Percentiles rank a stretch among this genome's conserved stretches.
Conservation (phyloP, 2,888 invertebrate genomes). For the Plebejus anna region DNA sequence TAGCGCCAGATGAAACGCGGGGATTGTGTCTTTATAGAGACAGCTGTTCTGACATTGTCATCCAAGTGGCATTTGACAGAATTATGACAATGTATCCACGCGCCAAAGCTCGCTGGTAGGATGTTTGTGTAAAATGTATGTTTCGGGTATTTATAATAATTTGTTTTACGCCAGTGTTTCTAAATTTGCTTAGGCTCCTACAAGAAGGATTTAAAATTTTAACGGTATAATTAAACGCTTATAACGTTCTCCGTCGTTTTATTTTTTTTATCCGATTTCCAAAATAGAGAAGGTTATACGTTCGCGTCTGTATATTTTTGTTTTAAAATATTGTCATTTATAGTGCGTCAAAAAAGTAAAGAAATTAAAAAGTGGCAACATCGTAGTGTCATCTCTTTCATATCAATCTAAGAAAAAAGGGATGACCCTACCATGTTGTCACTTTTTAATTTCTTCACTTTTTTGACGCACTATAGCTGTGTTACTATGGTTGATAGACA, state of each 20-base stretch:
- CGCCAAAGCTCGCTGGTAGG: background rate
- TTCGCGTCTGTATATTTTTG: too few species aligned
- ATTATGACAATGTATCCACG: background rate
- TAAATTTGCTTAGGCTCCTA: background rate
- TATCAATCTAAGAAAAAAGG: too few species aligned
- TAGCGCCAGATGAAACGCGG: too few species aligned
- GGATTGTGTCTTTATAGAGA: background rate
- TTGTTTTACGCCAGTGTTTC: slow-evolving; percentile 2
- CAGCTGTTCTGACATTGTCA: background rate
- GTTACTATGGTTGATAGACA: too few species aligned
- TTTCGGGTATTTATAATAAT: background rate
- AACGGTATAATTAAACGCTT: slow-evolving; percentile 23
- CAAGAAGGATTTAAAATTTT: background rate
- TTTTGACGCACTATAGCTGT: too few species aligned
- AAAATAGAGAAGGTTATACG: too few species aligned
- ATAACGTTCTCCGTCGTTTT: slow-evolving; percentile 12
- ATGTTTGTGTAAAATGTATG: background rate
- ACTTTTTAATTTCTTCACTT: too few species aligned
- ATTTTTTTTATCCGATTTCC: background rate
- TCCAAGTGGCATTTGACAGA: background rate
- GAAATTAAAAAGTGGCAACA: too few species aligned
- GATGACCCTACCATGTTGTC: too few species aligned
- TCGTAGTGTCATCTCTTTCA: too few species aligned
- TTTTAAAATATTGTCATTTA: too few species aligned
- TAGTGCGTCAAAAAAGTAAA: too few species aligned